Evolutionary conservation across 2,888 invertebrate genomes (phyloP).

Genomic region (Dryomyza anilis): DNA sequence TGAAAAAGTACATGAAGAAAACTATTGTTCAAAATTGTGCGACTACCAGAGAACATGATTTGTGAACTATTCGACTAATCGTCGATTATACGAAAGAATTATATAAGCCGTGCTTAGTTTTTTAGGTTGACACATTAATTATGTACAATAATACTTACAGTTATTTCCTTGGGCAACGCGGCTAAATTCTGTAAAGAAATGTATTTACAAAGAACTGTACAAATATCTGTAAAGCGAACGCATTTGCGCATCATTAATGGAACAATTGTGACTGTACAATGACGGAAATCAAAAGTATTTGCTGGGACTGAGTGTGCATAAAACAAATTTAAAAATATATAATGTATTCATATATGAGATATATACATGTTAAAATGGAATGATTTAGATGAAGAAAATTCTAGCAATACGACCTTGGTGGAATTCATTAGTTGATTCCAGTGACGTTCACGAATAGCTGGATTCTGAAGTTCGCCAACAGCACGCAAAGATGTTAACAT

Average conservation of each 20-base stretch:
- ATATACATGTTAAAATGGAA: conserved; percentile 17
- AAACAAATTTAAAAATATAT: not conserved
- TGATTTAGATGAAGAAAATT: conserved; percentile 22
- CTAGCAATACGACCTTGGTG: conserved; percentile 75
- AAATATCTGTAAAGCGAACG: conserved; percentile 34
- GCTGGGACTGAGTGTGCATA: not conserved
- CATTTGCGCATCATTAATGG: not conserved
- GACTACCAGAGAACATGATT: too few relatives aligned
- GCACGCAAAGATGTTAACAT: conserved; percentile 94
- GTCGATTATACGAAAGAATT: not conserved
- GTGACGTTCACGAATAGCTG: conserved; percentile 93
- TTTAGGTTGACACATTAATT: not conserved
- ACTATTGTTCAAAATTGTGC: too few relatives aligned
- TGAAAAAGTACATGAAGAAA: too few relatives aligned
- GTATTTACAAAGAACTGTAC: conserved; percentile 59
- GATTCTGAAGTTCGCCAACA: conserved; percentile 94
- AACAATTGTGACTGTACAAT: conserved; percentile 46
- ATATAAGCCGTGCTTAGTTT: not conserved
- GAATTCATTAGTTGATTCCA: conserved; percentile 97
- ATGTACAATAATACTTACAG: conserved; percentile 67
- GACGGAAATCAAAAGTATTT: not conserved
- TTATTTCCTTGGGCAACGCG: conserved; percentile 78
- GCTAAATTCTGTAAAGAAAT: conserved; percentile 77
- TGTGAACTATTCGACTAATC: too few relatives aligned
- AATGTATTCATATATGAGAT: conserved; percentile 2